phyloP scores from a whole-genome alignment of 1,140 invertebrate genomes.

The Drosophila cardini region DNA sequence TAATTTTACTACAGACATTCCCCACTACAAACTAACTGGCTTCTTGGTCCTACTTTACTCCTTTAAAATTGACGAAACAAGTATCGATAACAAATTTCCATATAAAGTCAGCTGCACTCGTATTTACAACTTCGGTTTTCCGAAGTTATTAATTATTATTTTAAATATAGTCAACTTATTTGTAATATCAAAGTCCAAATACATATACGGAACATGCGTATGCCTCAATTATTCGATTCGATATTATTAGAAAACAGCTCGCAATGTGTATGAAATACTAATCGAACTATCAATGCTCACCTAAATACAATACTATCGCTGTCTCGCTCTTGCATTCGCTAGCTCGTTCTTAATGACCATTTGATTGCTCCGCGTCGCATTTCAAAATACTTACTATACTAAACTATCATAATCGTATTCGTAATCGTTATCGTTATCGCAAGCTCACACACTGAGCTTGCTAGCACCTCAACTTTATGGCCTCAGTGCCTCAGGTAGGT shows the following conservation, averaged over 20 bases:
- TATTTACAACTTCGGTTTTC: neutral
- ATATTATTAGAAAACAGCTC: slow-evolving; percentile 3
- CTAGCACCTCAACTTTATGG: slow-evolving; percentile 23
- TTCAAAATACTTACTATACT: slow-evolving; percentile 18
- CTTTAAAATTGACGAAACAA: too few species aligned
- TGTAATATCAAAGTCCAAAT: neutral
- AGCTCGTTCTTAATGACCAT: slow-evolving; percentile 60
- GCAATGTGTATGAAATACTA: slow-evolving; percentile 12
- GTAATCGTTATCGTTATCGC: slow-evolving; percentile 31
- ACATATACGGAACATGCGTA: neutral
- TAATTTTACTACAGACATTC: too few species aligned
- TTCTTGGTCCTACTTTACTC: too few species aligned
- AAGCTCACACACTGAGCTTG: slow-evolving; percentile 18
- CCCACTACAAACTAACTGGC: too few species aligned
- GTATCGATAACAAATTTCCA: neutral
- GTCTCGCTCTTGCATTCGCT: slow-evolving; percentile 72
- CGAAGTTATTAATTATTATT: neutral
- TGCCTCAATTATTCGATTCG: slow-evolving; percentile 1
- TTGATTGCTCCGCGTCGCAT: slow-evolving; percentile 60
- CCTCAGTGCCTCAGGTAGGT: slow-evolving; percentile 64
- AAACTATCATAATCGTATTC: slow-evolving; percentile 32
- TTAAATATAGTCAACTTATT: neutral
- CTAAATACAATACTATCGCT: slow-evolving; percentile 45
- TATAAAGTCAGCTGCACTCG: neutral
- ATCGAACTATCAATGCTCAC: slow-evolving; percentile 39